Conservation (phyloP, 2,888 invertebrate genomes). For the Automeris io region DNA sequence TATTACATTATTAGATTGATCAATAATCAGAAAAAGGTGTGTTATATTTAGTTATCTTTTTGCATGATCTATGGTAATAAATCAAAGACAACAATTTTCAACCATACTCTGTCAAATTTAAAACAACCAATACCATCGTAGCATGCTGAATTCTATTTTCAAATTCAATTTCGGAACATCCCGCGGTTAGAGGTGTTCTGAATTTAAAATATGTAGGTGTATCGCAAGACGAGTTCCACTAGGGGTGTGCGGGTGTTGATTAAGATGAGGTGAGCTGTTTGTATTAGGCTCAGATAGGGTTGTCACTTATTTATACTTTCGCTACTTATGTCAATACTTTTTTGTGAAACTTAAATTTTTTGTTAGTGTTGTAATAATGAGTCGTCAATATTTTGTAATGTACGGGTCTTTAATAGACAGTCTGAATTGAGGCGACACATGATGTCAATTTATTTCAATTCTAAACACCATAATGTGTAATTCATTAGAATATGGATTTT, state of each 20-base stretch:
- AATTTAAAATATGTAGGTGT: constrained; percentile 30
- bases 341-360: background rate
- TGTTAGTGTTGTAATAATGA: too few relatives aligned
- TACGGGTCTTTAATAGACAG: too few relatives aligned
- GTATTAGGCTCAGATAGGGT: constrained; percentile 32
- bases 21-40: too few relatives aligned
- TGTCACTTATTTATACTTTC: constrained; percentile 13
- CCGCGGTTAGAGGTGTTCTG: constrained; percentile 16
- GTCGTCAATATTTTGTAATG: too few relatives aligned
- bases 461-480: too few relatives aligned
- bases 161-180: constrained; percentile 20
- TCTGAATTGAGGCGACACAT: too few relatives aligned
- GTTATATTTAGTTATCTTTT: too few relatives aligned
- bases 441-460: too few relatives aligned
- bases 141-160: constrained; percentile 10
- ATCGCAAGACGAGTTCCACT: constrained; percentile 19
- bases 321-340: background rate
- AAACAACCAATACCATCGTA: background rate
- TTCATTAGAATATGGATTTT: too few relatives aligned
- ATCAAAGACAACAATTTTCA: too few relatives aligned
- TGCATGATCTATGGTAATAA: too few relatives aligned
- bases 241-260: constrained; percentile 31
- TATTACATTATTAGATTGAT: too few relatives aligned
- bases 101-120: constrained; percentile 2
- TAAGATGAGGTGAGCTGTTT: constrained; percentile 31